Evolutionary conservation across 2,888 invertebrate species (phyloP).

Genomic region (Nasonovia ribisnigri): DNA sequence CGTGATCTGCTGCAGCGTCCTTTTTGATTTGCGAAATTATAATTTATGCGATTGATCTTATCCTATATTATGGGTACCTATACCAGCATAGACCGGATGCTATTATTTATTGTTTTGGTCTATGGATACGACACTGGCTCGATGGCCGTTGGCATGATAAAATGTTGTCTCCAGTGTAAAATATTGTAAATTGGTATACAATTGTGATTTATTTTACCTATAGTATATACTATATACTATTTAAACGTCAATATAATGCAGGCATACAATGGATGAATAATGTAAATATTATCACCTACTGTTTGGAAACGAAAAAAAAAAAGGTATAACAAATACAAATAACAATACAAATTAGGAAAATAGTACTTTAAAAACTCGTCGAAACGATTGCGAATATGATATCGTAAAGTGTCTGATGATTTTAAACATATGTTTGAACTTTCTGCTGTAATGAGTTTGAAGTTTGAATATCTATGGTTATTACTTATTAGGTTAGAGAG

Average conservation of each 20-base stretch:
- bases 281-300: not conserved
- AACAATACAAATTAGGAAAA: not conserved
- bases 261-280: not conserved
- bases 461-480: not conserved
- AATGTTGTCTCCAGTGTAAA: not conserved
- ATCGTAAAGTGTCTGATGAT: not conserved
- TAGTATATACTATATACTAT: not conserved
- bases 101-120: not conserved
- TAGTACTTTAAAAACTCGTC: not conserved
- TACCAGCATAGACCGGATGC: not conserved
- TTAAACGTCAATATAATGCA: not conserved
- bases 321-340: too few relatives aligned
- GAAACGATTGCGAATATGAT: not conserved
- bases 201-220: not conserved
- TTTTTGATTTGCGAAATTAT: not conserved
- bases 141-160: not conserved
- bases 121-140: not conserved
- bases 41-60: not conserved
- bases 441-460: not conserved
- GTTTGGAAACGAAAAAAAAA: not conserved
- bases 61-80: not conserved
- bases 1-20: not conserved
- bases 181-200: not conserved
- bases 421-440: not conserved
- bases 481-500: not conserved